phyloP scores from a whole-genome alignment of 2,797 vertebrate genomes.

The Micromesistius poutassou region DNA sequence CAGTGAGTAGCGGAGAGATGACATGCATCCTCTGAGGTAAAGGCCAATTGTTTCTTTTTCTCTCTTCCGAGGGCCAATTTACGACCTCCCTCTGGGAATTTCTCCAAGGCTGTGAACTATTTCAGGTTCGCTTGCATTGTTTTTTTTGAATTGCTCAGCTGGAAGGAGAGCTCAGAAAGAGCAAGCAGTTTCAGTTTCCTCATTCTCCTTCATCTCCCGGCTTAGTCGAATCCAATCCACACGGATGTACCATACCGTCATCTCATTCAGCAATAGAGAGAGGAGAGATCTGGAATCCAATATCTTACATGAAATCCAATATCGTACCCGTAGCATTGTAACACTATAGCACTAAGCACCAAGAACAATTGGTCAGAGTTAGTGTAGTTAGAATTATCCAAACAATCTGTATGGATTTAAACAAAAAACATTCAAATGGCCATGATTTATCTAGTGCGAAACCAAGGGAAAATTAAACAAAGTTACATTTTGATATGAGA shows the following conservation, averaged over 20 bases:
- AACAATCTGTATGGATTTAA: conserved; percentile 5
- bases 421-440: not conserved
- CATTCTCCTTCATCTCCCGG: conserved; percentile 23
- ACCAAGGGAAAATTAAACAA: not conserved
- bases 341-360: not conserved
- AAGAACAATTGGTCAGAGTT: not conserved
- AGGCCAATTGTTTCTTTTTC: conserved; percentile 73
- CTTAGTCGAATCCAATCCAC: not conserved
- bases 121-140: conserved; percentile 60
- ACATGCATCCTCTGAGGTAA: conserved; percentile 79
- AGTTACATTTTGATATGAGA: not conserved
- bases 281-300: not conserved
- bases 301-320: not conserved
- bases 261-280: conserved; percentile 9
- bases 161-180: conserved; percentile 42
- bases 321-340: not conserved
- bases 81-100: conserved; percentile 53
- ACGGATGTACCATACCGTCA: not conserved
- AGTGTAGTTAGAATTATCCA: not conserved
- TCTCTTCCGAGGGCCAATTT: conserved; percentile 73
- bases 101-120: conserved; percentile 58
- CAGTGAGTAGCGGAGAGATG: conserved; percentile 73
- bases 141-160: conserved; percentile 53
- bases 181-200: conserved; percentile 34
- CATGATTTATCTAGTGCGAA: not conserved